Base-by-base conservation (phyloP, 2,888 invertebrate genomes). In the Globia sparganii region DNA sequence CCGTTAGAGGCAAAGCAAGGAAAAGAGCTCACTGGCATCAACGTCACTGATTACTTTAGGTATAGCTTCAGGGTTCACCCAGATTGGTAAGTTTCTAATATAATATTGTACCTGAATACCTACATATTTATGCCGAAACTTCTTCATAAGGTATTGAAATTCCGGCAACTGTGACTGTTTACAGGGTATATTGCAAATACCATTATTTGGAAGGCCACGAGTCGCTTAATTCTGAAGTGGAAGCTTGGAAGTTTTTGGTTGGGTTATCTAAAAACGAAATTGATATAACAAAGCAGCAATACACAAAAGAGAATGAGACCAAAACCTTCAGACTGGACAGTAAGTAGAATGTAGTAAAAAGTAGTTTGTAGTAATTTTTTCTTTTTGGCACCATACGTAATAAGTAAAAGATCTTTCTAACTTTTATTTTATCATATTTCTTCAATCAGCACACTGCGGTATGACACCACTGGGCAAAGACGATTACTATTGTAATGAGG, bases 181-280 rank as follows among this genome's bases (percentile, higher is more conserved):
- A 25, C 91, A 98, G 98, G 98, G 98, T 98, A 0, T 99, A 99
- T 92, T 99, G 99, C 92, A 98, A 98, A 90, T 99, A 98, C 91
- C 98, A 98, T 91, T 98, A 98, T 90, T 95, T 98, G 72, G 98
- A 98, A 92, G 98, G 98, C 0, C 98, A 98, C 89, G 98, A 98
- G 90, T 98, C 98, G 78, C 95, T 97, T 15, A 97, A 97, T n/a
- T 97, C 98, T 0, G 98, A 99, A 93, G 97, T 97, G 0, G 98
- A 98, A 91, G 93, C 98, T 6, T 95, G 97, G 71, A 98, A 98
- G 88, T 99, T 99, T 91, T 94, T 99, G 75, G 97, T 97, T 1
- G 97, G 97, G 90, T 97, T 98, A 92, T 96, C 96, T 4, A 93
- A 94, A 85, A 95, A 95, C 77, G 91, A 95, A 90, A 92, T 95